These are phyloP conservation scores for Eclectus roratus DNA, from an alignment of 2,113 vertebrate species.

Conservation along the genomic window DNA sequence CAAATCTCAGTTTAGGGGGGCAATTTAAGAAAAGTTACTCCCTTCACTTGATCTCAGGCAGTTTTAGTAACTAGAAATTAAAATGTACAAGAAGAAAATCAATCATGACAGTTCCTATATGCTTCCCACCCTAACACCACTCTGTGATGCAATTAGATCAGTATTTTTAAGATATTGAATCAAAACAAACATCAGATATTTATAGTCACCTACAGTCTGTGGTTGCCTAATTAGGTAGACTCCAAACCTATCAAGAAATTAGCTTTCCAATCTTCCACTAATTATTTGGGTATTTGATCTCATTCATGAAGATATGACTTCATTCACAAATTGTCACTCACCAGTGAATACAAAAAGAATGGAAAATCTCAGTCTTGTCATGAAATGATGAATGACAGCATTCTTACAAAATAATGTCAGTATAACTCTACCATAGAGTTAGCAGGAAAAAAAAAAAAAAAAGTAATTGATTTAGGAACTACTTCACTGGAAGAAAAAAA, in stretches of 20 bases:
- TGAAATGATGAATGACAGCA: neutral
- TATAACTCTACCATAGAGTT: neutral
- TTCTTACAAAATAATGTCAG: neutral
- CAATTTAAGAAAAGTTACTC: neutral
- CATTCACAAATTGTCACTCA: neutral
- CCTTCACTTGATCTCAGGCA: neutral
- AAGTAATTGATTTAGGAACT: neutral
- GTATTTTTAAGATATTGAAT: neutral
- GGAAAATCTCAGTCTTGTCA: neutral
- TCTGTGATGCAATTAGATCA: neutral
- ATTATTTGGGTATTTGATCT: neutral
- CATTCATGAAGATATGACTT: neutral
- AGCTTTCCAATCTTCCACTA: neutral
- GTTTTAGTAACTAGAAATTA: neutral
- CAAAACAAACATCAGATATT: neutral
- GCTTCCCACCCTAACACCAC: neutral
- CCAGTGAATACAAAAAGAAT: neutral
- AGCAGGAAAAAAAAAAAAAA: neutral
- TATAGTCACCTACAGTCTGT: neutral
- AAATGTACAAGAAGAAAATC: neutral
- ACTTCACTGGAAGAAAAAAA: neutral
- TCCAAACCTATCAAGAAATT: neutral
- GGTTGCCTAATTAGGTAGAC: neutral
- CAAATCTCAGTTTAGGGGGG: neutral
- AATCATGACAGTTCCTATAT: neutral